Percentiles rank a stretch among this genome's conserved stretches.
These are phyloP conservation scores for Cotesia glomerata DNA, from an alignment of 1,140 invertebrate genomes.

Conservation along the genomic window DNA sequence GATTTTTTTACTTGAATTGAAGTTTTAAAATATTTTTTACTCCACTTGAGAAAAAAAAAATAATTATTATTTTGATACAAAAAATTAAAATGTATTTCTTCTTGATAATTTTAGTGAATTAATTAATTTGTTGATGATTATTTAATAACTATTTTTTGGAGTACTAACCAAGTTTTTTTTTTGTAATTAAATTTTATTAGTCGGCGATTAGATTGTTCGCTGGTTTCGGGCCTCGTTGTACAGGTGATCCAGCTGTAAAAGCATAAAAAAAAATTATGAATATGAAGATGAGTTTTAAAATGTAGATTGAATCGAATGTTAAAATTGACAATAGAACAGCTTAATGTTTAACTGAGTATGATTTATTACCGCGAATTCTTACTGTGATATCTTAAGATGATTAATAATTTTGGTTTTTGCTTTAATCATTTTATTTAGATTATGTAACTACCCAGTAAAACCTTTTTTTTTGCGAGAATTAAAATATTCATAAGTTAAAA, in stretches of 20 bases:
- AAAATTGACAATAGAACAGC: slow-evolving; percentile 32
- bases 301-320: slow-evolving; percentile 8
- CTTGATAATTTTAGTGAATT: no score
- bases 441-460: neutral
- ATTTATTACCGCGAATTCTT: slow-evolving; percentile 33
- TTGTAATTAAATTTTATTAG: slow-evolving; percentile 35
- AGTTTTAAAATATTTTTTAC: no score
- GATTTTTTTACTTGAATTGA: no score
- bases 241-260: neutral
- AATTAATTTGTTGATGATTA: no score
- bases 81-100: no score
- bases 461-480: no score
- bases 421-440: neutral
- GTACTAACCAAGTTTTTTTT: slow-evolving; percentile 5
- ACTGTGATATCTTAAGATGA: neutral
- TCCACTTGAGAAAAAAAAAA: no score
- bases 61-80: no score
- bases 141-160: no score
- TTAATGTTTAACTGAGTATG: slow-evolving; percentile 34
- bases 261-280: neutral
- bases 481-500: no score
- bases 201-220: slow-evolving; percentile 10
- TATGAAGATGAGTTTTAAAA: neutral
- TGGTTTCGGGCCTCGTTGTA: no score
- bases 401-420: neutral